Evolutionary conservation across 2,888 invertebrate species (phyloP), one percentile per base, ranked within the genome.

Genomic region (Lobophora halterata): DNA sequence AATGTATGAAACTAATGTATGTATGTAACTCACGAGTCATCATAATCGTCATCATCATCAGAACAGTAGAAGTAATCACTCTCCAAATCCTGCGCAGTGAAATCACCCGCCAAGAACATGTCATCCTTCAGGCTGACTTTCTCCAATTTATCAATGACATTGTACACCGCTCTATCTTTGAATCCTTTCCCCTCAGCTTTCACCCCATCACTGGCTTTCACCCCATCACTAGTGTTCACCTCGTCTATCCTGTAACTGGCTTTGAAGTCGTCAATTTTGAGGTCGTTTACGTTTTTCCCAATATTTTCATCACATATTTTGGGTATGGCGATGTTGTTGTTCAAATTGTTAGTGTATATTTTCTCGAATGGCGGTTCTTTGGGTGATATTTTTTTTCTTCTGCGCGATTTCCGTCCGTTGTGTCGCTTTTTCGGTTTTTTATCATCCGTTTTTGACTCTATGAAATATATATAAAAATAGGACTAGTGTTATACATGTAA

Each of bases 281-380:
- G 46, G 38, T 81, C 66, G 19, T 86, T 86, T 0, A 85, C 86
- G 25, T 85, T 85, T 25, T 82, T 82, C 0, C 85, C 86, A 0
- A 83, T 56, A 1, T 59, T 72, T 1, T 66, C 71, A 23, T 68
- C 69, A n/a, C 57, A 53, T 0, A 54, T 48, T 36, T 76, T 78
- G 1, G 60, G 55, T 2, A 63, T 61, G 0, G 49, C 11, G 0
- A 64, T 11, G 40, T 5, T 64, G 57, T 31, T 46, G 34, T 47
- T 52, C 4, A 48, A 29, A 14, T 44, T 40, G 26, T 47, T 47
- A 0, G 31, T 45, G 41, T 79, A 49, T 6, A 36, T 43, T 9
- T 41, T 36, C 28, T 49, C 50, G 47, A 5, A 35, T 27, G 2
- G 16, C 34, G 1, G 58, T 52, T 83, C 85, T 40, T 76, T 83